Evolutionary conservation across 2,797 vertebrate genomes (phyloP).

Genomic region (Danionella dracula): DNA sequence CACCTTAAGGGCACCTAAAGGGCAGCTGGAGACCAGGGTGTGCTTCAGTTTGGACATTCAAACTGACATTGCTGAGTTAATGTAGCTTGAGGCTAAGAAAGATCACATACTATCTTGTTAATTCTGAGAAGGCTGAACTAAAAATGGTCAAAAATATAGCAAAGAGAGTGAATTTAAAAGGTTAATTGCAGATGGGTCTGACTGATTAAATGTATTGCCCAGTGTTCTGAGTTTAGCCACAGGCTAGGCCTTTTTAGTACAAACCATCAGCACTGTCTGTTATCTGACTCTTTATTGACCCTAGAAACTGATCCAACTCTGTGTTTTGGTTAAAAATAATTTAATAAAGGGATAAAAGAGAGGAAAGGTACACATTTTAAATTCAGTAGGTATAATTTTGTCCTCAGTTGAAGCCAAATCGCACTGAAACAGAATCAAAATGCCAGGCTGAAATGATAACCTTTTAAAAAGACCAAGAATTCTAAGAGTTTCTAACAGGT

Average conservation of each 20-base stretch:
- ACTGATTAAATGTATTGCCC: constrained; percentile 18
- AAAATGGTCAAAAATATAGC: background rate
- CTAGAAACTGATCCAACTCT: background rate
- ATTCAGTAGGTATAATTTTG: background rate
- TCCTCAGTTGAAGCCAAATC: background rate
- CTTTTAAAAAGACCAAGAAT: constrained; percentile 7
- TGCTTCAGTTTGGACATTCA: background rate
- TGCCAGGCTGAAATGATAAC: background rate
- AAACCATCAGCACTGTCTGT: too few relatives aligned
- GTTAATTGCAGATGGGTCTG: constrained; percentile 26
- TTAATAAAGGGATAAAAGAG: background rate
- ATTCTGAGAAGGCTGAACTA: constrained; percentile 18
- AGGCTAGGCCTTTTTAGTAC: constrained; percentile 13
- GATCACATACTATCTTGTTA: constrained; percentile 6
- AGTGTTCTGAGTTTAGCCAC: background rate
- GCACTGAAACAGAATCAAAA: background rate
- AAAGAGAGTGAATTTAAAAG: constrained; percentile 14
- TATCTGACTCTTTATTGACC: background rate
- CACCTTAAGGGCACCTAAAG: too few relatives aligned
- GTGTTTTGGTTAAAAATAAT: background rate
- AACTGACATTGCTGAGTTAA: background rate
- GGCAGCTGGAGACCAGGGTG: background rate
- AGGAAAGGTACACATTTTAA: background rate
- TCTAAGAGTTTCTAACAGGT: too few relatives aligned
- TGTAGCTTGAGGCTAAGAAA: background rate